Evolutionary conservation across 2,888 invertebrate species (phyloP), one percentile per base, ranked within the genome.

Genomic region (Altica lythri): DNA sequence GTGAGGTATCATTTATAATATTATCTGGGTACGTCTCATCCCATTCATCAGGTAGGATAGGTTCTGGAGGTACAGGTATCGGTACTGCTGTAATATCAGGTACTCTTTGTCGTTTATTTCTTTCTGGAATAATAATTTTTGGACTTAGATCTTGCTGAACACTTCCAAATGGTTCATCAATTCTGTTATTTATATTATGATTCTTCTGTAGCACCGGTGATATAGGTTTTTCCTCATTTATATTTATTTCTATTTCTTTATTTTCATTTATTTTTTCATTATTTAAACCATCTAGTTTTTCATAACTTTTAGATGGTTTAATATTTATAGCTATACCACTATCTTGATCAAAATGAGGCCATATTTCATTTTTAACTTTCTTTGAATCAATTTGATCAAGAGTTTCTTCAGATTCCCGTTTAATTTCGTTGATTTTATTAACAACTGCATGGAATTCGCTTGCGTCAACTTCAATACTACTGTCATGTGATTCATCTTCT

Each of bases 401-500:
- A n/a, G 54, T 46, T 38, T 63, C 65, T 34, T 54, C 42, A 2
- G 62, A 65, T 63, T 66, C 70, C 44, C 70, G 64, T 58, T 72
- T 73, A 18, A 75, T 75, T 64, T 75, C 73, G 35, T 75, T 74
- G 27, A 73, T 74, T 65, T 71, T 72, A 49, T 75, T 73, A 18
- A 74, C 73, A 3, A 75, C 59, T 2, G 75, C 75, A 50, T 73
- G 70, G 50, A 75, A 72, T 59, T 73, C 73, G 3, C 65, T 66
- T 18, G 66, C 67, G 53, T 71, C 67, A 4, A 64, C 65, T 1
- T 61, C 67, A 14, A 71, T 63, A 5, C 40, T 47, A 17, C 56
- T 59, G 25, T 61, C 65, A 8, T 30, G 25, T 1, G 13, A 35
- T n/a, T 55, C 55, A 30, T 72, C 71, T 16, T 71, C 70, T 53